Percentiles rank a stretch among this genome's conserved stretches.
Conservation (phyloP, 2,797 vertebrate species). For the Botia almorhae region DNA sequence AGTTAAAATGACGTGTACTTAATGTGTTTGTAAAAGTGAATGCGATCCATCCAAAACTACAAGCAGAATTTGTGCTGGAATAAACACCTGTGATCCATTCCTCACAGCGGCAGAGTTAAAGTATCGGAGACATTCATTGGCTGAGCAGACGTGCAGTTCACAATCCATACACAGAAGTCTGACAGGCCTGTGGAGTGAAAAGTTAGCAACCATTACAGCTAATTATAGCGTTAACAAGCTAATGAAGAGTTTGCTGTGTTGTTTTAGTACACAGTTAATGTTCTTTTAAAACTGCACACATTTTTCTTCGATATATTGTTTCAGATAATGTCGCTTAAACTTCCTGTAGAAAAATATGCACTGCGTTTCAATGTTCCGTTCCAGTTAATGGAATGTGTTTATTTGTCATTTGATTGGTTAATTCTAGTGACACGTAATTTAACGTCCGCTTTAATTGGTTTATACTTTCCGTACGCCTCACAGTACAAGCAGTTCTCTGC, state of each 20-base stretch:
- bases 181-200: constrained; percentile 29
- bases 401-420: neutral
- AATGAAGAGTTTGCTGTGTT: constrained; percentile 35
- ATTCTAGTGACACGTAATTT: neutral
- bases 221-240: constrained; percentile 39
- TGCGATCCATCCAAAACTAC: neutral
- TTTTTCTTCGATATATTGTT: neutral
- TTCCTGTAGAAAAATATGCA: neutral
- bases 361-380: neutral
- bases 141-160: neutral
- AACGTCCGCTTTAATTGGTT: neutral
- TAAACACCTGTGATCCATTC: neutral
- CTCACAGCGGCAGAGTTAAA: neutral
- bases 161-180: constrained; percentile 13
- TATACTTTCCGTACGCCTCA: neutral
- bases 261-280: constrained; percentile 8
- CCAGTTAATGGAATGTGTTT: neutral
- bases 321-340: neutral
- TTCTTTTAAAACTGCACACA: neutral
- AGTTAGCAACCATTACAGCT: constrained; percentile 32
- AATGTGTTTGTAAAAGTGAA: neutral
- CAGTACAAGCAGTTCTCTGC: no score
- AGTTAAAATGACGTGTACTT: neutral
- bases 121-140: neutral
- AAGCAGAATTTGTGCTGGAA: neutral